Percentiles rank a stretch among this genome's conserved stretches.
These are phyloP conservation scores for Psophia crepitans DNA, from an alignment of 2,113 vertebrate species.

Conservation along the genomic window DNA sequence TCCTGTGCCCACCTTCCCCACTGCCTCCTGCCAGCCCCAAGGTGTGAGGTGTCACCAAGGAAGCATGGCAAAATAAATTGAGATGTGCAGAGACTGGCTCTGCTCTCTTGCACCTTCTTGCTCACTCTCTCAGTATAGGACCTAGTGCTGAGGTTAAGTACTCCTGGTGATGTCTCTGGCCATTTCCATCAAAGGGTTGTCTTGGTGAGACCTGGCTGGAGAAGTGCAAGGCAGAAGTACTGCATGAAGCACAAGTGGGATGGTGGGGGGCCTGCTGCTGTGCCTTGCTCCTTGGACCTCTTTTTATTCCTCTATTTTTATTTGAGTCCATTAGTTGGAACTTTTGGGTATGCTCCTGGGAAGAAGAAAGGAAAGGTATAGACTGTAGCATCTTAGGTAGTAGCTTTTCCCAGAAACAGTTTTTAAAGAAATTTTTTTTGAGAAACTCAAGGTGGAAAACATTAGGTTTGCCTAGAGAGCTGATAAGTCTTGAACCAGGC, in stretches of 20 bases:
- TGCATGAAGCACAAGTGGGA: neutral
- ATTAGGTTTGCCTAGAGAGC: neutral
- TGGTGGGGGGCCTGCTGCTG: neutral
- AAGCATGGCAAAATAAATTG: rapidly evolving
- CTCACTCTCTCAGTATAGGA: neutral
- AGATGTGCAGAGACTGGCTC: neutral
- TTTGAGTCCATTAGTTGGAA: neutral
- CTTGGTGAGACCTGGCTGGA: neutral
- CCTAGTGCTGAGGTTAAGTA: neutral
- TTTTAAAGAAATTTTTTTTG: neutral
- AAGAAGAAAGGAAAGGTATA: neutral
- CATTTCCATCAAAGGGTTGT: neutral
- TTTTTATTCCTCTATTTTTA: neutral
- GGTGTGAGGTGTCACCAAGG: neutral
- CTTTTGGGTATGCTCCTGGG: neutral
- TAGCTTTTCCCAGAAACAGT: neutral
- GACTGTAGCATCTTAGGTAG: neutral
- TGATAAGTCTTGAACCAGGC: neutral
- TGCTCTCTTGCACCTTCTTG: neutral
- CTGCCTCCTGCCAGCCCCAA: neutral
- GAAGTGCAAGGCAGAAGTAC: neutral
- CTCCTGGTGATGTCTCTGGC: rapidly evolving
- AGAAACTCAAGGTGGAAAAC: neutral
- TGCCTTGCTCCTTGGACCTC: neutral
- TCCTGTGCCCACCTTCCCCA: neutral